A percentile compares a stretch with the other conserved stretches of the same genome.
Evolutionary conservation across 2,888 invertebrate genomes (phyloP).

Genomic region (Gnatocerus cornutus): DNA sequence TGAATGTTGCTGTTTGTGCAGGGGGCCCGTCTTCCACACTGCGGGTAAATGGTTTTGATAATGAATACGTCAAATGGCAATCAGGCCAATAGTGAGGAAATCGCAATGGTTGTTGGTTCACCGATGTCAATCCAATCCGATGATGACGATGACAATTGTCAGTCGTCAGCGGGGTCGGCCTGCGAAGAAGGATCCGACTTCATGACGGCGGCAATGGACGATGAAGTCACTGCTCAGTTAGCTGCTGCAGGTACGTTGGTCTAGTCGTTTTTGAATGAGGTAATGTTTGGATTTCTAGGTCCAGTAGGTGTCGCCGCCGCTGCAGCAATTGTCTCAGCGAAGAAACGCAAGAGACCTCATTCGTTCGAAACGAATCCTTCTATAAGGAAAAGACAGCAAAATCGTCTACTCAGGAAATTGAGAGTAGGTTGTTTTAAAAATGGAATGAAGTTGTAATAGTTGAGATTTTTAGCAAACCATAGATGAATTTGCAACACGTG

Average conservation of each 20-base stretch:
- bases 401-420: constrained; percentile 89
- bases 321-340: constrained; percentile 95
- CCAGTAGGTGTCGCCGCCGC: constrained; percentile 98
- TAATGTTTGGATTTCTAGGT: constrained; percentile 72
- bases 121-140: constrained; percentile 75
- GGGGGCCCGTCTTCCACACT: constrained; percentile 65
- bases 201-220: constrained; percentile 88
- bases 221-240: constrained; percentile 96
- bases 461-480: constrained; percentile 83
- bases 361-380: constrained; percentile 98
- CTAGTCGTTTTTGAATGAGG: not conserved
- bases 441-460: not conserved
- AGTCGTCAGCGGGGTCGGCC: constrained; percentile 84
- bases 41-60: constrained; percentile 67
- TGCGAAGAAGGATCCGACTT: constrained; percentile 89
- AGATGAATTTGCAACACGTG: constrained; percentile 97
- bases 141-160: constrained; percentile 88
- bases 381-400: constrained; percentile 95
- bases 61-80: constrained; percentile 70
- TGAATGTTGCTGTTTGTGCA: constrained; percentile 43
- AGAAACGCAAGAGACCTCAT: constrained; percentile 95
- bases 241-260: constrained; percentile 88
- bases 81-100: constrained; percentile 75
- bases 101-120: constrained; percentile 78
- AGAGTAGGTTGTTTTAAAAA: constrained; percentile 74